A percentile compares a stretch with the other conserved stretches of the same genome.
These are phyloP conservation scores for Diprion similis DNA, from an alignment of 1,140 invertebrate species.

Conservation along the genomic window DNA sequence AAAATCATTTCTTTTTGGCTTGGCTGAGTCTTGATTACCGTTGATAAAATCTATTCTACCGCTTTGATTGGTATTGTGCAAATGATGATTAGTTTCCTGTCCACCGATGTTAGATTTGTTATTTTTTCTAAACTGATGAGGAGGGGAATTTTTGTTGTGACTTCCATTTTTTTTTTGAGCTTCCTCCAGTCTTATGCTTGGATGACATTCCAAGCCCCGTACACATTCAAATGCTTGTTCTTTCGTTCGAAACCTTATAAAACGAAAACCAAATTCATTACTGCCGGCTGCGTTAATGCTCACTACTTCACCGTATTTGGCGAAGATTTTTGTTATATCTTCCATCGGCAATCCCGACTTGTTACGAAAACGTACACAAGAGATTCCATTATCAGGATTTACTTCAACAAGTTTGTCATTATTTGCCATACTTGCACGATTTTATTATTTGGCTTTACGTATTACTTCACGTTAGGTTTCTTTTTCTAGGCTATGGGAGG, in stretches of 20 bases:
- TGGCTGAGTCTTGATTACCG: neutral
- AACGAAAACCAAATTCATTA: constrained; percentile 21
- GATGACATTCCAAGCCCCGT: neutral
- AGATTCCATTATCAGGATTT: neutral
- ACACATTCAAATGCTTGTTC: constrained; percentile 19
- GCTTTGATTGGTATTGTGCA: neutral
- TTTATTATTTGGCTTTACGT: too few species aligned
- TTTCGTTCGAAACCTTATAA: constrained; percentile 23
- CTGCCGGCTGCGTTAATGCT: neutral
- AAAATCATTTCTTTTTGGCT: too few species aligned
- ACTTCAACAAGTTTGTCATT: neutral
- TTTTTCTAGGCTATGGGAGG: too few species aligned
- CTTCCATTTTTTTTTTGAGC: constrained; percentile 14
- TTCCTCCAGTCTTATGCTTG: constrained; percentile 23
- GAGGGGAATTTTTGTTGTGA: neutral
- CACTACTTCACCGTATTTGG: constrained; percentile 29
- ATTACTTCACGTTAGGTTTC: too few species aligned
- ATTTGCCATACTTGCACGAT: neutral
- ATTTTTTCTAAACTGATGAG: neutral
- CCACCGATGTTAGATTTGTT: neutral
- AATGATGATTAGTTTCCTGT: neutral
- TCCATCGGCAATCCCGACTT: neutral
- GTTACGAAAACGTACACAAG: constrained; percentile 33
- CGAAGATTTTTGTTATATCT: constrained; percentile 27
- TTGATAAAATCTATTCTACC: neutral